A percentile compares a stretch with the other conserved stretches of the same genome.
These are phyloP conservation scores for Oceanites oceanicus DNA, from an alignment of 2,113 vertebrate genomes.

Conservation along the genomic window DNA sequence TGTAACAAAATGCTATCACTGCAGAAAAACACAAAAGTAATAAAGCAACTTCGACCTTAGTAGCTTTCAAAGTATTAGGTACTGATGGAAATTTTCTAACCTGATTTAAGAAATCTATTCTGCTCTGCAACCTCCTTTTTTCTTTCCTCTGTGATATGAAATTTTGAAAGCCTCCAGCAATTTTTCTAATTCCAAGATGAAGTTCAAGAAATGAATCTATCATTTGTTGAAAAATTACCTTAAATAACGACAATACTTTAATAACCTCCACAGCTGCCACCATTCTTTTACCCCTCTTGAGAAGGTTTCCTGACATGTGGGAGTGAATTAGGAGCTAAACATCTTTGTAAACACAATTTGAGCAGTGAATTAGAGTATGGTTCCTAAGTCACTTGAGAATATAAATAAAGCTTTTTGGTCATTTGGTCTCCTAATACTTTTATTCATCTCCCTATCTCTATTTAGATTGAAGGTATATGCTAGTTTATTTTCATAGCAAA, in stretches of 20 bases:
- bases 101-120: slow-evolving; percentile 17
- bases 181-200: neutral
- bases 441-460: neutral
- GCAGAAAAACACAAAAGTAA: slow-evolving; percentile 17
- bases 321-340: neutral
- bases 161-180: neutral
- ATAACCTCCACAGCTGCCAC: neutral
- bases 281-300: neutral
- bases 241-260: neutral
- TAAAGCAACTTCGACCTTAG: neutral
- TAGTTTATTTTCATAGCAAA: neutral
- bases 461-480: neutral
- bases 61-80: neutral
- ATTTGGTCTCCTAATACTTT: neutral
- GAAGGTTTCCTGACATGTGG: neutral
- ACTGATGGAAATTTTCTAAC: slow-evolving; percentile 23
- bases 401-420: neutral
- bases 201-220: neutral
- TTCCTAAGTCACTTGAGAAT: neutral
- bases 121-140: neutral
- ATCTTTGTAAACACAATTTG: neutral
- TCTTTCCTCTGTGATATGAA: neutral
- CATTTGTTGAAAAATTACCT: neutral
- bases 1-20: slow-evolving; percentile 10
- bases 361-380: neutral